Evolutionary conservation across 2,797 vertebrate genomes (phyloP), one percentile per base, ranked within the genome.

Genomic region (Phaenicophaeus curvirostris): DNA sequence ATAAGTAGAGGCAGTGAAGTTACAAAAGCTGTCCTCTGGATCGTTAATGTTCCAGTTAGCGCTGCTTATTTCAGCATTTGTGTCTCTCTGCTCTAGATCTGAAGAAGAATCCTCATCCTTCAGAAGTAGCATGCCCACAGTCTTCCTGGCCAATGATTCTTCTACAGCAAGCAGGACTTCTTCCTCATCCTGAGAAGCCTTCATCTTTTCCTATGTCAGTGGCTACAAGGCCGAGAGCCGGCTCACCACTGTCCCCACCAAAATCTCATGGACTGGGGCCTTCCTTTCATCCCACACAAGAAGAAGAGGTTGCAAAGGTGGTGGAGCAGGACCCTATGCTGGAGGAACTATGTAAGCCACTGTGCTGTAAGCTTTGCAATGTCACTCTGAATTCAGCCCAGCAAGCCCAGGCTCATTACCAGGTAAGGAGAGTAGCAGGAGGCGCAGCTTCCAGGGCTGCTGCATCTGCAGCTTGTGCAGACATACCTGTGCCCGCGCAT

Each of bases 351-450:
- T 99, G 99, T 97, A 99, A 99, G 97, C 99, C 99, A 51, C 97
- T 99, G 68, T 99, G 99, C 98, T 99, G 99, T 98, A 99, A 99
- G 97, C 99, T 99, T 94, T 99, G 99, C 97, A 99, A 99, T 91
- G 99, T 99, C 93, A 99, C 99, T 61, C 98, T 99, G 95, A 99
- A 99, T 97, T 99, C 99, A 1, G 98, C 99, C 8, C 99, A 99
- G 95, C 99, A 99, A 97, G 99, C 99, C 66, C 99, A 99, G 97
- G 99, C 99, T 86, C 99, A 99, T 97, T 99, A 99, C 97, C 99
- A 99, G 99, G 99, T 99, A 96, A 98, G 97, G 65, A 81, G 41
- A 69, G 73, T 15, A 63, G 55, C 73, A 83, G 73, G 71, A 81
- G 62, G 42, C n/a, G 44, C n/a, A 20, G 61, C 35, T 80, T 72